Evolutionary conservation across 92 coral and sea anemone species (phyloP), one percentile per base, ranked within the genome.

Genomic region (Parazoanthus swiftii): DNA sequence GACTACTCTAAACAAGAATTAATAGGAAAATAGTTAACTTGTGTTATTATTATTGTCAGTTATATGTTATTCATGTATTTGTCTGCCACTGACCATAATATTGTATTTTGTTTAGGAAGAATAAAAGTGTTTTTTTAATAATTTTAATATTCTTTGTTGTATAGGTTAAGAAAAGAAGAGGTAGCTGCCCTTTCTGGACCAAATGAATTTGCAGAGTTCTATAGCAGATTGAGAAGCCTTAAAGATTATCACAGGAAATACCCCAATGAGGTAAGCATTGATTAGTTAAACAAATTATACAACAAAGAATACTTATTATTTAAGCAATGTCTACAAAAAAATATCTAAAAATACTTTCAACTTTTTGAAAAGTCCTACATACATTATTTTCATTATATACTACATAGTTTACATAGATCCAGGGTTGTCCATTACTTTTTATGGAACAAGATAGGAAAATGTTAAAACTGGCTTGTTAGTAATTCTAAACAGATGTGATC

Each of bases 201-300:
- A 56, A 97, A 97, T 88, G 99, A 97, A 74, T 97, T 97, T 97
- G 99, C 99, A 0, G 99, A 97, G 73, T 97, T 97, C 89, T 97
- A 97, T 92, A 89, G 98, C 88, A 91, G 99, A 54, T 88, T 97
- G 23, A 81, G 99, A 79, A 88, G 93, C 77, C 91, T 97, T 35
- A 97, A 95, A 78, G 99, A 97, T 10, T 95, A 97, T 59, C 99
- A 97, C 90, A 92, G 99, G 73, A 95, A 94, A 90, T 97, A 94
- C 54, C 99, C 99, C 38, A 97, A 97, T 86, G 99, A 97, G 97
- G 99, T 97, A 75, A 38, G 38, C 4, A 16, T 29, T 65, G 43
- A 83, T 66, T 23, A 37, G 23, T 66, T 44, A 23, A 75, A 21
- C 50, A 15, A 43, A 29, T 5, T 7, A 29, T 29, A 29, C 33